Base-by-base conservation (phyloP, 2,797 vertebrate genomes). In the Enteromius treurensis region DNA sequence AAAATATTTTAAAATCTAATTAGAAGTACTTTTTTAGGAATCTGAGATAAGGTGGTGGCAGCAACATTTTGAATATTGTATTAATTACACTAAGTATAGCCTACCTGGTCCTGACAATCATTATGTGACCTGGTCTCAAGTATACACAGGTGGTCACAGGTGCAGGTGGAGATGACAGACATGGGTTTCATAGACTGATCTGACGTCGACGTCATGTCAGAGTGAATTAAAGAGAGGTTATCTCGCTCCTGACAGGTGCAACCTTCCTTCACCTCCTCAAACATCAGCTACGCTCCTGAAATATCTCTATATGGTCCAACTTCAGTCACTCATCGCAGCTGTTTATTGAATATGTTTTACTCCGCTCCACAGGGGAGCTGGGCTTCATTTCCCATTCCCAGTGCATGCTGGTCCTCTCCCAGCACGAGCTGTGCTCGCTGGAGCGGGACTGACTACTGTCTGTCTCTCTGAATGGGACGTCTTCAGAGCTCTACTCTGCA, bases 331-430 rank as follows among this genome's bases (percentile, higher is more conserved):
- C 71, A 34, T 81, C 77, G 13, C 75, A 32, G 40, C 68, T 40
- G 60, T 58, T 71, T 55, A 85, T 83, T 81, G 45, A 81, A 83
- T 49, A 51, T 55, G 13, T 79, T 84, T 73, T 81, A 47, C n/a
- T 53, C 60, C n/a, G 11, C 76, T 82, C 70, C 67, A 70, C 81
- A 53, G 83, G 83, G 58, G 49, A 76, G 45, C n/a, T 2, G n/a
- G 64, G 62, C 55, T 84, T 84, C 73, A 84, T 88, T 88, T 86
- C 82, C 87, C 82, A 83, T 85, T 80, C 75, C 17, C 79, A 42
- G 67, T 79, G 78, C 67, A 84, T 68, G 73, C 81, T 60, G 80
- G 45, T 73, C 67, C 51, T 68, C 10, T 80, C 76, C 71, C 83
- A 85, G 86, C 85, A 62, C 69, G 69, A 21, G 49, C 60, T 79